A percentile compares a stretch with the other conserved stretches of the same genome.
These are phyloP conservation scores for Etheostoma perlongum DNA, from an alignment of 2,797 vertebrate genomes.

Conservation along the genomic window DNA sequence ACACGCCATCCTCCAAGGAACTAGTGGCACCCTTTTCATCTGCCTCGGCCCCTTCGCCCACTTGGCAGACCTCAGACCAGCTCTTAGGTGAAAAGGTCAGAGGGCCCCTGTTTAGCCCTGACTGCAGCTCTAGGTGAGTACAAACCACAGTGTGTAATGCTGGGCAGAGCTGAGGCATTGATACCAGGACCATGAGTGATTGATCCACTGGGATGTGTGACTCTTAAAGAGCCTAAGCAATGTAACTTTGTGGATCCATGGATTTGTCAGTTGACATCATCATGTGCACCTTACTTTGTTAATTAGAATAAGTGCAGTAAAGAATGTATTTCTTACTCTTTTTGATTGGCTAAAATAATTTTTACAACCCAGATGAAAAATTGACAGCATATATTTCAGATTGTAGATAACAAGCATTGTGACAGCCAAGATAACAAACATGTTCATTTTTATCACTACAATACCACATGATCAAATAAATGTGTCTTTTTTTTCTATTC, in stretches of 20 bases:
- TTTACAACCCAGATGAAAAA: not conserved
- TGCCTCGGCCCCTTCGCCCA: conserved; percentile 23
- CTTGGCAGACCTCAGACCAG: conserved; percentile 53
- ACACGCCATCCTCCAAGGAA: conserved; percentile 50
- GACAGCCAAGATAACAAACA: conserved; percentile 21
- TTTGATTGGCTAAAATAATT: conserved; percentile 2
- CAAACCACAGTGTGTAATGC: conserved; percentile 28
- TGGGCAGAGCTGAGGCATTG: conserved; percentile 20
- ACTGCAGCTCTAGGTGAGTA: conserved; percentile 76
- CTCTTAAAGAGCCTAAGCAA: not conserved
- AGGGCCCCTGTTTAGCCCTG: conserved; percentile 56
- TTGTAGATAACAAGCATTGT: conserved; percentile 1
- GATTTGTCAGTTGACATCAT: conserved; percentile 8
- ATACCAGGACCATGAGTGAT: conserved; percentile 25
- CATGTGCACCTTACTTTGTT: conserved; percentile 3
- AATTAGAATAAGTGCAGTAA: conserved; percentile 7
- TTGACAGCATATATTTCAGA: not conserved
- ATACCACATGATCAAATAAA: not conserved
- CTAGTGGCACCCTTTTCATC: conserved; percentile 35
- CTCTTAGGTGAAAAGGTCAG: conserved; percentile 68
- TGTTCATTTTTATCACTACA: not conserved
- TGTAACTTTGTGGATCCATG: not conserved
- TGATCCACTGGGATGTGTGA: conserved; percentile 29
- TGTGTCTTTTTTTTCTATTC: not conserved
- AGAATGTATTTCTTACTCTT: not conserved